Evolutionary conservation across 2,888 invertebrate genomes (phyloP).

Genomic region (Lasioglossum figueresi): DNA sequence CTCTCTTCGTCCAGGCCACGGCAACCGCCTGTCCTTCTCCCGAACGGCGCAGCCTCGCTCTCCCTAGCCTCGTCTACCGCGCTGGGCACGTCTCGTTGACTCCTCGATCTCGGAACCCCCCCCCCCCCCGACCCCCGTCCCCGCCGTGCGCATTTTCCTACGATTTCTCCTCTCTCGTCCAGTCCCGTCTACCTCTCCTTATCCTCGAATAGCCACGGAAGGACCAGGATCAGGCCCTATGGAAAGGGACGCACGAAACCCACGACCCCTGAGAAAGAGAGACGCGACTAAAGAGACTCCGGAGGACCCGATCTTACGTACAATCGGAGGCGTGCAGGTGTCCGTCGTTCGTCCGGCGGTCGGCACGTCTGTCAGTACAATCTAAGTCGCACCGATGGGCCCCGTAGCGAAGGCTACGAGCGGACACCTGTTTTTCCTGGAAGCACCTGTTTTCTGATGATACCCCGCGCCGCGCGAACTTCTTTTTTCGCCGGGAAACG

Average conservation of each 20-base stretch:
- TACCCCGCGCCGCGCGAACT: slow-evolving; percentile 40
- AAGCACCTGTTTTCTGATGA: slow-evolving; percentile 72
- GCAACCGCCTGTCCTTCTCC: slow-evolving; percentile 35
- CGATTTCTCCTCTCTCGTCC: slow-evolving; percentile 34
- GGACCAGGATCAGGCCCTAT: slow-evolving; percentile 40
- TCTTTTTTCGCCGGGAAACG: slow-evolving; percentile 52
- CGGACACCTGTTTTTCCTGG: slow-evolving; percentile 76
- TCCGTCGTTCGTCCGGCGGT: slow-evolving; percentile 75
- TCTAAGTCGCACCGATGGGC: slow-evolving; percentile 64
- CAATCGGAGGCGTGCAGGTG: slow-evolving; percentile 81
- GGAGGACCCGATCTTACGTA: slow-evolving; percentile 73
- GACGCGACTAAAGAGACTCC: slow-evolving; percentile 35
- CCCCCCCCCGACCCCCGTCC: slow-evolving; percentile 20
- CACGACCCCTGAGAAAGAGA: neutral
- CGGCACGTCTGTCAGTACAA: slow-evolving; percentile 72
- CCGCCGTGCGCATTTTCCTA: slow-evolving; percentile 50
- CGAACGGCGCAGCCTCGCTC: neutral
- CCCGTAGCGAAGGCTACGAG: slow-evolving; percentile 73
- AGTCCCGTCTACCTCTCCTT: neutral
- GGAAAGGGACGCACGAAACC: slow-evolving; percentile 21
- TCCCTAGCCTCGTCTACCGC: slow-evolving; percentile 20
- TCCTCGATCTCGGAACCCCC: slow-evolving; percentile 25
- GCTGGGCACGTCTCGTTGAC: slow-evolving; percentile 52
- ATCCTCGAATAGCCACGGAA: slow-evolving; percentile 46
- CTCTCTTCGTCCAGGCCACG: slow-evolving; percentile 40